These are phyloP conservation scores for Tethea ocularis DNA, from an alignment of 2,888 invertebrate genomes.

Conservation along the genomic window DNA sequence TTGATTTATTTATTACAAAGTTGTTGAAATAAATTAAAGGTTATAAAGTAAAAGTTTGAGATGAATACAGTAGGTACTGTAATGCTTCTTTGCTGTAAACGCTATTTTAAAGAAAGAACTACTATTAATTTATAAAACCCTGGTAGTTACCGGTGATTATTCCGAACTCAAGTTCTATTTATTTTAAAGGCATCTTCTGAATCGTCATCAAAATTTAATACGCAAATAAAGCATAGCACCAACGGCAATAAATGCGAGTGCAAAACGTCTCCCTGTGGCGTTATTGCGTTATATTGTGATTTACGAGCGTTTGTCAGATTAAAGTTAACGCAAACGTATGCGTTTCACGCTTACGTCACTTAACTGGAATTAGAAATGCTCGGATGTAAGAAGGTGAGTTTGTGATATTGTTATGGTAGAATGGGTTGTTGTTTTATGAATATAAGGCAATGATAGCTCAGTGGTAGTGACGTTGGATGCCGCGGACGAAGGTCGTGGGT, in stretches of 20 bases:
- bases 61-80: no score
- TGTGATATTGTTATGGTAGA: background rate
- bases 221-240: conserved; percentile 20
- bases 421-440: background rate
- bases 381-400: background rate
- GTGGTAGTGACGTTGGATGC: no score
- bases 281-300: conserved; percentile 41
- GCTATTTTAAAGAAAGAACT: no score
- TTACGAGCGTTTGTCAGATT: conserved; percentile 37
- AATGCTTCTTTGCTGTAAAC: no score
- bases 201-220: conserved; percentile 18
- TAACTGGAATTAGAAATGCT: background rate
- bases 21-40: no score
- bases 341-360: conserved; percentile 26
- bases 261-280: conserved; percentile 27
- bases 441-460: no score
- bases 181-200: conserved; percentile 8
- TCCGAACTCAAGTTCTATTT: background rate
- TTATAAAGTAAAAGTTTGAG: no score
- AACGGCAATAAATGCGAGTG: conserved; percentile 33
- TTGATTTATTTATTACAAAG: no score
- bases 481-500: no score
- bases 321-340: conserved; percentile 32
- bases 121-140: no score
- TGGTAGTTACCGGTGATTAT: background rate